Percentiles rank a stretch among this genome's conserved stretches.
These are phyloP conservation scores for Penaeus chinensis DNA, from an alignment of 1,140 invertebrate genomes.

Conservation along the genomic window DNA sequence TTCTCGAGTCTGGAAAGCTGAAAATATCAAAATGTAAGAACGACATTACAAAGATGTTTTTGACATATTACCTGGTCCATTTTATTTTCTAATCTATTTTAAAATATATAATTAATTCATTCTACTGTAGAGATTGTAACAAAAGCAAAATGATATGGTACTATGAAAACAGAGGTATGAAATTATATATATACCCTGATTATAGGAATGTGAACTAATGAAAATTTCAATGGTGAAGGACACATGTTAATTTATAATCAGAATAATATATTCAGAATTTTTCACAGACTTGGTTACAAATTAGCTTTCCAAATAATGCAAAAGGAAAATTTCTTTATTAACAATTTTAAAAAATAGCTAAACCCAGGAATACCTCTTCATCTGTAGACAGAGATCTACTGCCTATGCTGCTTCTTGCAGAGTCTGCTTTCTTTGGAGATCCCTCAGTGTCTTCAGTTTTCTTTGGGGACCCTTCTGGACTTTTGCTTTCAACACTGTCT, in stretches of 20 bases:
- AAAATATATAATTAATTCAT: neutral
- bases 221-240: no score
- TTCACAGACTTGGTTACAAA: no score
- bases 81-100: neutral
- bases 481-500: no score
- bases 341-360: neutral
- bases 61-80: no score
- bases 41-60: neutral
- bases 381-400: conserved; percentile 21
- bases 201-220: no score
- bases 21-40: neutral
- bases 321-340: no score
- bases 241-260: no score
- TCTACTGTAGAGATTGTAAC: neutral
- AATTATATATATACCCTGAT: no score
- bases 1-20: conserved; percentile 20
- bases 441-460: neutral
- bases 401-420: conserved; percentile 15
- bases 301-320: no score
- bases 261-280: no score
- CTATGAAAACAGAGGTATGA: neutral
- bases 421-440: neutral
- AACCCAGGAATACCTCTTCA: neutral
- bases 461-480: neutral
- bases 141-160: neutral